These are phyloP conservation scores for Penelope pileata DNA, from an alignment of 2,113 vertebrate species.

Conservation along the genomic window DNA sequence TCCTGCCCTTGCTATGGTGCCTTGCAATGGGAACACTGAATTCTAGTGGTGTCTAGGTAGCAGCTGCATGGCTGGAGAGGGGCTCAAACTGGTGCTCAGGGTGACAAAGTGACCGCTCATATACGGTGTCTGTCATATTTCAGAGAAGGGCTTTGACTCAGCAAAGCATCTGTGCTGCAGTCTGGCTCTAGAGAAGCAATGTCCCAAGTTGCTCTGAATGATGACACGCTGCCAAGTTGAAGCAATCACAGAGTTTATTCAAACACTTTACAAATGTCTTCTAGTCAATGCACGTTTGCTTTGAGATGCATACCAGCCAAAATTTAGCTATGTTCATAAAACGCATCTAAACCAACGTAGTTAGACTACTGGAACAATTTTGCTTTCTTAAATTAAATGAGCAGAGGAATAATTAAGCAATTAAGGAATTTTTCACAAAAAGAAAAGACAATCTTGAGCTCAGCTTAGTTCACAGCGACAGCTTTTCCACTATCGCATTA, in stretches of 20 bases:
- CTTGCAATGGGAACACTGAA: background rate
- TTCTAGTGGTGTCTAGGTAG: background rate
- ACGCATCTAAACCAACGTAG: background rate
- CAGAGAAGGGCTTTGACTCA: background rate
- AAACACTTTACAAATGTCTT: background rate
- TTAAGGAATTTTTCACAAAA: background rate
- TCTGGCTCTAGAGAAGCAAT: background rate
- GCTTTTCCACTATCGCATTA: background rate
- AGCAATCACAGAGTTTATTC: background rate
- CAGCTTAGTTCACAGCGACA: background rate
- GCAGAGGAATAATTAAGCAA: background rate
- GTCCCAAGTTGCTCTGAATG: background rate
- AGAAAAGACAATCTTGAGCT: background rate
- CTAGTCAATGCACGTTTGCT: background rate
- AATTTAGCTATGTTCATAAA: background rate
- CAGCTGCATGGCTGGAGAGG: background rate
- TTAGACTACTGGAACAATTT: background rate
- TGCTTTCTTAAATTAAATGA: background rate
- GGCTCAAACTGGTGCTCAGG: background rate
- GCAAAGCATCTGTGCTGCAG: fast-evolving
- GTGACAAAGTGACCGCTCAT: fast-evolving
- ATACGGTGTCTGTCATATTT: background rate
- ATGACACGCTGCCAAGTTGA: background rate
- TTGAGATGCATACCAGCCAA: background rate
- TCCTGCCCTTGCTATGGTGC: background rate